Percentiles rank a stretch among this genome's conserved stretches.
Evolutionary conservation across 2,797 vertebrate species (phyloP).

Genomic region (Sebastes dallii): DNA sequence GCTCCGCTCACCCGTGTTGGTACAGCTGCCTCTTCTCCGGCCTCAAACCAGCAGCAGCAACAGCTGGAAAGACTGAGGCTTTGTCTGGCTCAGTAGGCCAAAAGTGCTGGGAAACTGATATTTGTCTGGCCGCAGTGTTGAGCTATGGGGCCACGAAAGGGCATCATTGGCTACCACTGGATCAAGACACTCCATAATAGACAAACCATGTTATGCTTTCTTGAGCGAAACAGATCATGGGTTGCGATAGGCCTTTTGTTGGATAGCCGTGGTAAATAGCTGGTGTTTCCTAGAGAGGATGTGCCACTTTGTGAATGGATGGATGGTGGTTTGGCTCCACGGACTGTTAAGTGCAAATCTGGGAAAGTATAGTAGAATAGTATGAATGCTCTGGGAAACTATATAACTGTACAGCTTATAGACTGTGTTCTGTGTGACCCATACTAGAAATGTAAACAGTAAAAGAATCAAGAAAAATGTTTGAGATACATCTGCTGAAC

Average conservation of each 20-base stretch:
- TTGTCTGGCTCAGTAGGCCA: slow-evolving; percentile 67
- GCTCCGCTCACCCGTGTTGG: slow-evolving; percentile 68
- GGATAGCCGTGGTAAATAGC: slow-evolving; percentile 7
- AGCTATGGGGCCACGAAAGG: slow-evolving; percentile 47
- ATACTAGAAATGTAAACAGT: neutral
- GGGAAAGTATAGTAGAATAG: neutral
- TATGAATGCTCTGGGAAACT: neutral
- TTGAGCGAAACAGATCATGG: slow-evolving; percentile 5
- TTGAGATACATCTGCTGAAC: neutral
- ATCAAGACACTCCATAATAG: slow-evolving; percentile 34
- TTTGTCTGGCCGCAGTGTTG: slow-evolving; percentile 53
- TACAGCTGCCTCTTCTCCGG: slow-evolving; percentile 78
- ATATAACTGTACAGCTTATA: neutral
- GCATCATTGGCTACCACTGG: slow-evolving; percentile 43
- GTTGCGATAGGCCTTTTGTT: slow-evolving; percentile 22
- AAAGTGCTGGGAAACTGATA: slow-evolving; percentile 72
- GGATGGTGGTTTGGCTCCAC: slow-evolving; percentile 31
- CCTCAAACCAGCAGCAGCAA: slow-evolving; percentile 67
- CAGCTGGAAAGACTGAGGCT: slow-evolving; percentile 78
- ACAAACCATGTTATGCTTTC: slow-evolving; percentile 35
- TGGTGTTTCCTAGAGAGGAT: slow-evolving; percentile 15
- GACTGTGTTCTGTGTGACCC: neutral
- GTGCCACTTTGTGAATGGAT: slow-evolving; percentile 25
- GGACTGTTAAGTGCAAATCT: neutral
- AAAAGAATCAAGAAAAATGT: neutral